Conservation (phyloP, 2,888 invertebrate genomes). For the Amorpha juglandis region DNA sequence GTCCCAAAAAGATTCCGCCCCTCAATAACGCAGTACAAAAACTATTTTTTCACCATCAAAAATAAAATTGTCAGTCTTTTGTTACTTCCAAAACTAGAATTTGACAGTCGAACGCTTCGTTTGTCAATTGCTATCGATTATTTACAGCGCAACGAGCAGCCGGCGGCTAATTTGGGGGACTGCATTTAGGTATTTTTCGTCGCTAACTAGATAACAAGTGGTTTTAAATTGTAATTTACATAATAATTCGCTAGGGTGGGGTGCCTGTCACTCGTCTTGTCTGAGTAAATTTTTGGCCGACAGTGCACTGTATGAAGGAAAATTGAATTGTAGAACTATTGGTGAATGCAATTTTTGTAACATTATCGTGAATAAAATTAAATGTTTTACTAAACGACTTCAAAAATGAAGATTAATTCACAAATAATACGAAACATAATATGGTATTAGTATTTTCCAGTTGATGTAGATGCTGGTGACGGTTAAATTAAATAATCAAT, state of each 20-base stretch:
- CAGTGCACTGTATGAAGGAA: constrained; percentile 27
- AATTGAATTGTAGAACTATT: constrained; percentile 32
- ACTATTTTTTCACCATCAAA: constrained; percentile 30
- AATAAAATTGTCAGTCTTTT: constrained; percentile 68
- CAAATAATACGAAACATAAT: no score
- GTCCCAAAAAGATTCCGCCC: constrained; percentile 15
- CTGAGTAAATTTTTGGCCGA: constrained; percentile 29
- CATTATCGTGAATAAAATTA: background rate
- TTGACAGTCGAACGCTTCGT: constrained; percentile 83
- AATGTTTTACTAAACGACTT: background rate
- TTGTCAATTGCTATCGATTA: constrained; percentile 84
- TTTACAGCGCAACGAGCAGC: constrained; percentile 71
- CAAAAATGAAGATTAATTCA: no score
- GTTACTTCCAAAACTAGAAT: constrained; percentile 82
- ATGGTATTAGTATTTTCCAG: no score
- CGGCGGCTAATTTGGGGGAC: constrained; percentile 73
- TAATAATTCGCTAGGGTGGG: constrained; percentile 66
- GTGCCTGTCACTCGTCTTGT: constrained; percentile 48
- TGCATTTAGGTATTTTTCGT: constrained; percentile 79
- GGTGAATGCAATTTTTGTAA: background rate
- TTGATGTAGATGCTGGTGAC: no score
- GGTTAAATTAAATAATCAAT: no score
- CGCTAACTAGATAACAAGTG: constrained; percentile 84
- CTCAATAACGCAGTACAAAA: background rate
- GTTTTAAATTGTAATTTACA: constrained; percentile 84